Conservation (phyloP, 92 coral and sea anemone species). For the Porites evermanni region DNA sequence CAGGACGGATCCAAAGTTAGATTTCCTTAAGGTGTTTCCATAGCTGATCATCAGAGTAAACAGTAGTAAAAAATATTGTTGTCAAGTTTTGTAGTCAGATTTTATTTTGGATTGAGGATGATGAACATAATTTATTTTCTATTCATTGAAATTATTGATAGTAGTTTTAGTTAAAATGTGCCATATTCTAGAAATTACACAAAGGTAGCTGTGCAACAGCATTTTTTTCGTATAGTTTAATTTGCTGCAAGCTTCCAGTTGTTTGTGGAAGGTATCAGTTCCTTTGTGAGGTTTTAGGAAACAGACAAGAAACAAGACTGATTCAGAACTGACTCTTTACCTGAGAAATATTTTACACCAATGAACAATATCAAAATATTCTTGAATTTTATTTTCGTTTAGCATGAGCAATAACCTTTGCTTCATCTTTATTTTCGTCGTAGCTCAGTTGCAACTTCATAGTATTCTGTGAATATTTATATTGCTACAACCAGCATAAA, state of each 20-base stretch:
- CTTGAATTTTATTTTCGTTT: too few species aligned
- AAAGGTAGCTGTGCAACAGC: neutral
- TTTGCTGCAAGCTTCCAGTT: neutral
- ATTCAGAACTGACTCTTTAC: neutral
- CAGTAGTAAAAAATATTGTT: too few species aligned
- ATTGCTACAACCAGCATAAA: too few species aligned
- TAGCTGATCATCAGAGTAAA: too few species aligned
- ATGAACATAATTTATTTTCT: slow-evolving; percentile 13
- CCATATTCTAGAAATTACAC: neutral
- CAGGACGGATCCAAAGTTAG: too few species aligned
- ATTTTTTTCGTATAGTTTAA: neutral
- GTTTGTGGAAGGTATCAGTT: neutral
- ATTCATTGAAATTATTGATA: neutral
- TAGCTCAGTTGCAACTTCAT: neutral
- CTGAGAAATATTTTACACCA: neutral
- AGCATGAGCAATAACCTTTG: neutral
- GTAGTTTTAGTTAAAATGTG: neutral
- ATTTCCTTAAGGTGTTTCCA: too few species aligned
- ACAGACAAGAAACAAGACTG: neutral
- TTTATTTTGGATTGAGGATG: slow-evolving; percentile 15
- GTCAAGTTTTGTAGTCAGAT: neutral
- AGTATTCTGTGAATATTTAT: neutral
- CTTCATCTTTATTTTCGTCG: neutral
- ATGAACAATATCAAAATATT: neutral
- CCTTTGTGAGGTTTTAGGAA: neutral